Evolutionary conservation across 30 jellyfish, hydroid and myxozoan species (phyloP).

Genomic region (Aurelia aurita): DNA sequence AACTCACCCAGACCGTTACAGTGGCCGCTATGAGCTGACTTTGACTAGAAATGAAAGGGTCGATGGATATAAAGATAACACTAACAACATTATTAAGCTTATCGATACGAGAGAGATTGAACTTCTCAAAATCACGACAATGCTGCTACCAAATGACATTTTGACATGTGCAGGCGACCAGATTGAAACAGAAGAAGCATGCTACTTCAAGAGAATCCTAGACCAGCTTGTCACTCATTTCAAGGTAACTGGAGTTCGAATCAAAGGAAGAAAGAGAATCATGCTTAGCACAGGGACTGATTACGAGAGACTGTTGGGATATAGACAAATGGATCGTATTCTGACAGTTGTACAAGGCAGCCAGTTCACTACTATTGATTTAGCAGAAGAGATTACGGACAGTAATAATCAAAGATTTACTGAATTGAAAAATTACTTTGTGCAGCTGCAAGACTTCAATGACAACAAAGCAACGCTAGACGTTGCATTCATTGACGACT

Average conservation of each 20-base stretch:
- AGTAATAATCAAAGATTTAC: conserved; percentile 36
- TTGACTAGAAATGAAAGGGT: no score
- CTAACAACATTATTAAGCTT: no score
- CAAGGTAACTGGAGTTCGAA: conserved; percentile 19
- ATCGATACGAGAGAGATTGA: no score
- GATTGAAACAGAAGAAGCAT: conserved; percentile 10
- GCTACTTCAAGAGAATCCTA: conserved; percentile 29
- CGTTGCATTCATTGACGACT: neutral
- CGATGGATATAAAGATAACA: no score
- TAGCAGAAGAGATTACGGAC: conserved; percentile 28
- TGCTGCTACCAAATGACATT: neutral
- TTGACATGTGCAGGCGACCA: conserved; percentile 11
- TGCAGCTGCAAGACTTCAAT: conserved; percentile 31
- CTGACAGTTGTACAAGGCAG: conserved; percentile 24
- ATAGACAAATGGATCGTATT: conserved; percentile 42
- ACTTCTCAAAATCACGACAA: no score
- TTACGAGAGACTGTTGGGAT: conserved; percentile 14
- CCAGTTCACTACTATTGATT: conserved; percentile 9
- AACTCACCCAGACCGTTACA: neutral
- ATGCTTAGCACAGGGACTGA: conserved; percentile 15
- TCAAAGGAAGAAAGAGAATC: conserved; percentile 19
- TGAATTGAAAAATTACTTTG: conserved; percentile 46
- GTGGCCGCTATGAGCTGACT: neutral
- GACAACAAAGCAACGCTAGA: conserved; percentile 45
- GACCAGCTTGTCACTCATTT: conserved; percentile 31